phyloP scores from a whole-genome alignment of 2,888 invertebrate genomes.

The Caenorhabditis macrosperma region DNA sequence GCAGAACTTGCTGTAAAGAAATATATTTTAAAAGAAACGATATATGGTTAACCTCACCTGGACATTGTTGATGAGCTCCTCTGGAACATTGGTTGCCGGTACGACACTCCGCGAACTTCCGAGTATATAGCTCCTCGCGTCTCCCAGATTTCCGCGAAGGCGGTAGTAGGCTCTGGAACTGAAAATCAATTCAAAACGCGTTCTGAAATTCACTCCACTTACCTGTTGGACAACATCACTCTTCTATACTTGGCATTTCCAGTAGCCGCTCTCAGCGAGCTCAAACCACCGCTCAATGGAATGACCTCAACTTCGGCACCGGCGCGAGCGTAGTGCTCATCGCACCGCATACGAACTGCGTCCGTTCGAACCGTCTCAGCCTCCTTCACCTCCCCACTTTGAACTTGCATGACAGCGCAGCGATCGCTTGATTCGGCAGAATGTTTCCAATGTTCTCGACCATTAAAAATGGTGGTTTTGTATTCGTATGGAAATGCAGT shows the following conservation, averaged over 20 bases:
- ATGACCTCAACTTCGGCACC: slow-evolving; percentile 42
- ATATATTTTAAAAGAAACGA: slow-evolving; percentile 13
- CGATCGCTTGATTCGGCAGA: slow-evolving; percentile 4
- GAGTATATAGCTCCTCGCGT: slow-evolving; percentile 73
- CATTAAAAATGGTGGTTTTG: slow-evolving; percentile 52
- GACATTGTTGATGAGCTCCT: slow-evolving; percentile 93
- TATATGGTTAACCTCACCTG: slow-evolving; percentile 67
- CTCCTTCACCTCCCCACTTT: slow-evolving; percentile 36
- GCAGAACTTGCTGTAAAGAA: slow-evolving; percentile 83
- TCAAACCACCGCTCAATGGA: slow-evolving; percentile 48
- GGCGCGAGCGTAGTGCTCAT: slow-evolving; percentile 20
- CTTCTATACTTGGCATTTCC: slow-evolving; percentile 47
- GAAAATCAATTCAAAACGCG: neutral
- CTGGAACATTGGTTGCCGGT: slow-evolving; percentile 93
- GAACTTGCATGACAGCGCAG: slow-evolving; percentile 10
- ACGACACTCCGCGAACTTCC: slow-evolving; percentile 82
- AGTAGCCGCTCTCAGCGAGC: slow-evolving; percentile 25
- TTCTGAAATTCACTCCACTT: neutral
- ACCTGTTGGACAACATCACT: slow-evolving; percentile 53
- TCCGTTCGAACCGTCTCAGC: slow-evolving; percentile 1
- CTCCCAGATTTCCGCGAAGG: slow-evolving; percentile 40
- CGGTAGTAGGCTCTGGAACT: slow-evolving; percentile 52
- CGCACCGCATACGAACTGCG: neutral
- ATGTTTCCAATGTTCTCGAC: slow-evolving; percentile 34
- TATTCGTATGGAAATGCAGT: slow-evolving; percentile 26